A percentile compares a stretch with the other conserved stretches of the same genome.
These are phyloP conservation scores for Orthosia gracilis DNA, from an alignment of 2,888 invertebrate genomes.

Conservation along the genomic window DNA sequence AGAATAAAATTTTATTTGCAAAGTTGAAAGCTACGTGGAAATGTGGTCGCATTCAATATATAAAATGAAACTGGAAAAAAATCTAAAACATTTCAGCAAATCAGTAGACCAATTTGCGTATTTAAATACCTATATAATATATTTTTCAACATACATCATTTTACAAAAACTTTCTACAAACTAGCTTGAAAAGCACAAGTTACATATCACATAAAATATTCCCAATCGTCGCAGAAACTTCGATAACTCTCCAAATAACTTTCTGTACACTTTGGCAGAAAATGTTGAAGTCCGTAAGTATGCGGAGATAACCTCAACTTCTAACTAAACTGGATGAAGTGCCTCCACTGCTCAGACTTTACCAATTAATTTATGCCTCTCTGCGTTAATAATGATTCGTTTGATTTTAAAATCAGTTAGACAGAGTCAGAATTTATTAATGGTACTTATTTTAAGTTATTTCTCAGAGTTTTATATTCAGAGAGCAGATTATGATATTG, in stretches of 20 bases:
- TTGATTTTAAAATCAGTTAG: neutral
- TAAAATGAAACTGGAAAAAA: neutral
- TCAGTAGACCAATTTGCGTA: no score
- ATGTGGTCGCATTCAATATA: neutral
- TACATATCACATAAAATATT: slow-evolving; percentile 34
- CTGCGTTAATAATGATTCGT: neutral
- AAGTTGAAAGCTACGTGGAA: slow-evolving; percentile 7
- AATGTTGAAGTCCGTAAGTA: neutral
- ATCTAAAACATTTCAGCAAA: neutral
- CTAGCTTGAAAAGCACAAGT: slow-evolving; percentile 12
- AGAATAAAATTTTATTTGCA: neutral
- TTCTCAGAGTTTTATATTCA: neutral
- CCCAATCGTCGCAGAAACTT: slow-evolving; percentile 11
- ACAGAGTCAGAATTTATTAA: no score
- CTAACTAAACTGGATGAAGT: neutral
- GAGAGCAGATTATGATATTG: no score
- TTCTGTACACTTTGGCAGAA: neutral
- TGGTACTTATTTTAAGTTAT: no score
- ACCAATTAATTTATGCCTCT: neutral
- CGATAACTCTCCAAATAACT: slow-evolving; percentile 8
- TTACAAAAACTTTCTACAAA: neutral
- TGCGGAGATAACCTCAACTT: neutral
- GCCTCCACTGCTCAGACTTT: neutral
- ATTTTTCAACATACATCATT: neutral
- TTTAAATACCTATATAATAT: no score